Evolutionary conservation across 2,888 invertebrate species (phyloP).

Genomic region (Amorpha juglandis): DNA sequence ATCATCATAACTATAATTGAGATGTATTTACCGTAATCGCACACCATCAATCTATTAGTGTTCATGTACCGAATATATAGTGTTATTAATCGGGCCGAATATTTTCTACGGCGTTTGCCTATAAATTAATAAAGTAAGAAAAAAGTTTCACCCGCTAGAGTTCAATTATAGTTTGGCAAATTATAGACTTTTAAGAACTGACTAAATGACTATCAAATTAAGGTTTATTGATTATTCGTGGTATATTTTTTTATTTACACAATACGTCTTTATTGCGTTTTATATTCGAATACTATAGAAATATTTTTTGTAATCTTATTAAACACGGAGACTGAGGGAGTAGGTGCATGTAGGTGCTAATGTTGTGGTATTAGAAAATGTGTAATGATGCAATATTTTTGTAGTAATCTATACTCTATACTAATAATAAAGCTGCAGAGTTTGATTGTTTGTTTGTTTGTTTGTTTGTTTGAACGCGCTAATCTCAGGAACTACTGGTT

Average conservation of each 20-base stretch:
- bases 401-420: no score
- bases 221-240: conserved; percentile 7
- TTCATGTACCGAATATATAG: background rate
- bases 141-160: conserved; percentile 2
- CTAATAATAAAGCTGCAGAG: no score
- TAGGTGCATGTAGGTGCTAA: background rate
- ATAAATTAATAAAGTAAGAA: background rate
- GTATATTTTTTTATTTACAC: background rate
- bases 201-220: conserved; percentile 3
- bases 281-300: background rate
- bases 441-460: no score
- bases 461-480: no score
- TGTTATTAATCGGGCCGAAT: background rate
- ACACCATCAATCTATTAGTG: conserved; percentile 9
- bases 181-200: conserved; percentile 1
- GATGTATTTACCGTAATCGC: conserved; percentile 1
- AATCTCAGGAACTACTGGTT: no score
- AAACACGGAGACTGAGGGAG: background rate
- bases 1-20: conserved; percentile 18
- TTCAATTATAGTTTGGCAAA: conserved; percentile 8
- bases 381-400: no score
- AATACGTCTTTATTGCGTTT: background rate
- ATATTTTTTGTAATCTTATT: background rate
- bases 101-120: background rate
- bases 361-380: background rate